Evolutionary conservation across 2,888 invertebrate species (phyloP).

Genomic region (Leptodirus hochenwartii): DNA sequence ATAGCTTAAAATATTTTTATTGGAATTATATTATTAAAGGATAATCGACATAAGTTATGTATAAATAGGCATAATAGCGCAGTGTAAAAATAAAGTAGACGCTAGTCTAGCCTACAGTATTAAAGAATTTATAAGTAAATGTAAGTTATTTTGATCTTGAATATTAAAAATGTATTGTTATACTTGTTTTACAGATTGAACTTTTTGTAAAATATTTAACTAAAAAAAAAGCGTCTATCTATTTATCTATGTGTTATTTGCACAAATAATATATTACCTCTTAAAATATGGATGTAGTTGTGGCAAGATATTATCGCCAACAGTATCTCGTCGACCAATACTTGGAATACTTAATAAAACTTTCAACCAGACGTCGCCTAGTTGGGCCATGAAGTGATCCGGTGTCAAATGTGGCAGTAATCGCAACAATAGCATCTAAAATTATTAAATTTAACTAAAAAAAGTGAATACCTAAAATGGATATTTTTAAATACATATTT

Average conservation of each 20-base stretch:
- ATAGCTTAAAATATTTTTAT: neutral
- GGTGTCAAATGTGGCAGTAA: slow-evolving; percentile 39
- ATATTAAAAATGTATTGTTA: too few species aligned
- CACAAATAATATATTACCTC: slow-evolving; percentile 35
- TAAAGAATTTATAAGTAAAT: too few species aligned
- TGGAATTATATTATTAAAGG: neutral
- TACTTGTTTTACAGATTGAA: too few species aligned
- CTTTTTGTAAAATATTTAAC: too few species aligned
- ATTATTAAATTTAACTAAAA: slow-evolving; percentile 12
- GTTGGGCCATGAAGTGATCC: slow-evolving; percentile 28
- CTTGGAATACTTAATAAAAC: slow-evolving; percentile 37
- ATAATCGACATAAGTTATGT: too few species aligned
- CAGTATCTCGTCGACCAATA: slow-evolving; percentile 38
- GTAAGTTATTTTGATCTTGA: too few species aligned
- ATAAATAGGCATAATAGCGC: too few species aligned
- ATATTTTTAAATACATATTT: neutral
- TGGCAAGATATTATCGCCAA: slow-evolving; percentile 30
- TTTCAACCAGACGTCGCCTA: slow-evolving; percentile 39
- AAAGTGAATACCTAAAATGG: slow-evolving; percentile 7
- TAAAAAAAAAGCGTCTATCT: neutral
- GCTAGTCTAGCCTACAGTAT: too few species aligned
- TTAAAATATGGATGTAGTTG: slow-evolving; percentile 38
- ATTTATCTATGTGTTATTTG: neutral
- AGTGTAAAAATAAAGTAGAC: too few species aligned
- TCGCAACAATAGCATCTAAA: slow-evolving; percentile 45